Percentiles rank a stretch among this genome's conserved stretches.
Evolutionary conservation across 2,888 invertebrate species (phyloP).

Genomic region (Agriopis aurantiaria): DNA sequence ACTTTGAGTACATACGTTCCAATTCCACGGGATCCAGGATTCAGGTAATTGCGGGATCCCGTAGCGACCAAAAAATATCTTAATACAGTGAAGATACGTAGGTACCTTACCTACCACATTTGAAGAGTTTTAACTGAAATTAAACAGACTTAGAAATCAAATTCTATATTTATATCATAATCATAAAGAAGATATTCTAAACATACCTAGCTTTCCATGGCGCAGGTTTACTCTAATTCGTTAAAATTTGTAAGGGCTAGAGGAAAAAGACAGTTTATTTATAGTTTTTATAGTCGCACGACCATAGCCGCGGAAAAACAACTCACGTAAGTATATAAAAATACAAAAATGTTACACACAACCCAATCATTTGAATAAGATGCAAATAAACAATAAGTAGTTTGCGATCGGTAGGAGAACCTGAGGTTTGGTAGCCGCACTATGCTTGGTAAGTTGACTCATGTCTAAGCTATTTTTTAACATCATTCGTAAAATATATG

Average conservation of each 20-base stretch:
- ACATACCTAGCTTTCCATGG: no score
- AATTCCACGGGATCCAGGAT: no score
- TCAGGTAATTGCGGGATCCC: no score
- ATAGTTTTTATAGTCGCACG: background rate
- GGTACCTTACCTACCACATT: no score
- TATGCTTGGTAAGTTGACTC: constrained; percentile 59
- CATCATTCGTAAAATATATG: constrained; percentile 75
- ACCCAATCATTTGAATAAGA: background rate
- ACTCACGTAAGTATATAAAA: background rate
- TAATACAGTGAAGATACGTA: no score
- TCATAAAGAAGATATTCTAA: no score
- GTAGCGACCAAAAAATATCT: no score
- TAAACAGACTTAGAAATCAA: no score
- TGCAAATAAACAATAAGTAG: background rate
- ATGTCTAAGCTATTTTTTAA: constrained; percentile 70
- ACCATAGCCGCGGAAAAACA: background rate
- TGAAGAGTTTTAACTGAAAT: no score
- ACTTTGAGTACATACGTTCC: no score
- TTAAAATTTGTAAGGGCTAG: background rate
- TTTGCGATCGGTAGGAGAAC: background rate
- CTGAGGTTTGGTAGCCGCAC: background rate
- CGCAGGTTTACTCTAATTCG: no score
- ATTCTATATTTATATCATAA: no score
- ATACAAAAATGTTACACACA: background rate
- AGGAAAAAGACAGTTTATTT: background rate